phyloP scores from a whole-genome alignment of 2,797 vertebrate genomes.

The Lates japonicus region DNA sequence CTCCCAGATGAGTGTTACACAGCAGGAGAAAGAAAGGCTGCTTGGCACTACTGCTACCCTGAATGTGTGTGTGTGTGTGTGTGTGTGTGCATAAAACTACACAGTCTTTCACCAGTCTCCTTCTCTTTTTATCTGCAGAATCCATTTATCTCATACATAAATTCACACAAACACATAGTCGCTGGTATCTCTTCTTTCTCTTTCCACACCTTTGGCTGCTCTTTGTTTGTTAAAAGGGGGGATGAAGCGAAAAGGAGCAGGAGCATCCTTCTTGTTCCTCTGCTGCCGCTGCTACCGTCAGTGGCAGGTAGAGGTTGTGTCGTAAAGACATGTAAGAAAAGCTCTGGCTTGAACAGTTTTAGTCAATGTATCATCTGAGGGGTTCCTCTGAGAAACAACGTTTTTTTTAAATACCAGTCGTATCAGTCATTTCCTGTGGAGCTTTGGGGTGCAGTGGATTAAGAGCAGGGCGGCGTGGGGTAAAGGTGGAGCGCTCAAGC shows the following conservation, averaged over 20 bases:
- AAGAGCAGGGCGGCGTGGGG: conserved; percentile 31
- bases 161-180: conserved; percentile 45
- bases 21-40: conserved; percentile 52
- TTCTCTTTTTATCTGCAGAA: conserved; percentile 36
- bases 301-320: conserved; percentile 52
- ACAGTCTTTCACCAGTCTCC: neutral
- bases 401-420: conserved; percentile 16
- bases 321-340: conserved; percentile 53
- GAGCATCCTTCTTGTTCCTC: conserved; percentile 55
- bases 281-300: conserved; percentile 18
- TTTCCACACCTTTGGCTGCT: conserved; percentile 41
- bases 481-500: conserved; percentile 24
- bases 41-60: conserved; percentile 19
- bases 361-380: conserved; percentile 49
- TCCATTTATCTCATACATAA: conserved; percentile 48
- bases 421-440: conserved; percentile 61
- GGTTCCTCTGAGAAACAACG: conserved; percentile 40
- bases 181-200: conserved; percentile 26
- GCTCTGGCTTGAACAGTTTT: conserved; percentile 34
- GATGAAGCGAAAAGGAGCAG: conserved; percentile 34
- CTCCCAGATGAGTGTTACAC: conserved; percentile 59
- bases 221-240: conserved; percentile 41
- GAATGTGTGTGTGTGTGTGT: neutral
- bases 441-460: conserved; percentile 56
- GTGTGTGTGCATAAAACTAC: conserved; percentile 1